Base-by-base conservation (phyloP, 2,888 invertebrate genomes). In the Caenorhabditis wallacei region DNA sequence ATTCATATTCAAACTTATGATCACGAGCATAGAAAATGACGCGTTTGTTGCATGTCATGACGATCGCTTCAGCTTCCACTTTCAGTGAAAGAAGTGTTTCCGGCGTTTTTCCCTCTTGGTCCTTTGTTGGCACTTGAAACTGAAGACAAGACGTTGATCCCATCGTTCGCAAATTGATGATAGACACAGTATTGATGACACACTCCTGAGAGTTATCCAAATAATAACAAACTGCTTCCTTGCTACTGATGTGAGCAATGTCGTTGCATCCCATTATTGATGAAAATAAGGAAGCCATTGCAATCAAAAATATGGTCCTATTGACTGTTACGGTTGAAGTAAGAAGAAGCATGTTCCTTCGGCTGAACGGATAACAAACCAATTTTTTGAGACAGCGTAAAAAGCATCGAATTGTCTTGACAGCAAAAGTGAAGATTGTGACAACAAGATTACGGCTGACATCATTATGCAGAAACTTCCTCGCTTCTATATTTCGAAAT, bases 21-120 rank as follows among this genome's bases (percentile, higher is more conserved):
- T 80, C 80, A 4, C 80, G 3, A 10, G 53, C 2, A 40, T 30
- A 72, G 40, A 66, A 72, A 0, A 54, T 10, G 1, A 13, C n/a
- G n/a, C 24, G 13, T n/a, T 68, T 68, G 8, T 54, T 2, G 13
- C 40, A 40, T 16, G 5, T 2, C 10, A 16, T 40, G 7, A 40
- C 40, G 13, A 40, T 40, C 2, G 40, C 10, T 40, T 40, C 40
- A 10, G 40, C 16, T 40, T 40, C 13, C 2, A 40, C 11, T 13
- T 40, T 40, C 40, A 40, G 13, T 2, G 40, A 13, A 2, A 40
- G 13, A 8, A 40, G 40, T 11, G 11, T 2, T 10, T 16, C 40
- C 13, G 5, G 4, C 2, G 10, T 16, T 13, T 40, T 40, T 40
- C 40, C 40, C 4, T 40, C 40, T 5, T 5, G 7, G 2, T 40